Evolutionary conservation across 1,140 invertebrate species (phyloP).

Genomic region (Zaprionus gabonicus): DNA sequence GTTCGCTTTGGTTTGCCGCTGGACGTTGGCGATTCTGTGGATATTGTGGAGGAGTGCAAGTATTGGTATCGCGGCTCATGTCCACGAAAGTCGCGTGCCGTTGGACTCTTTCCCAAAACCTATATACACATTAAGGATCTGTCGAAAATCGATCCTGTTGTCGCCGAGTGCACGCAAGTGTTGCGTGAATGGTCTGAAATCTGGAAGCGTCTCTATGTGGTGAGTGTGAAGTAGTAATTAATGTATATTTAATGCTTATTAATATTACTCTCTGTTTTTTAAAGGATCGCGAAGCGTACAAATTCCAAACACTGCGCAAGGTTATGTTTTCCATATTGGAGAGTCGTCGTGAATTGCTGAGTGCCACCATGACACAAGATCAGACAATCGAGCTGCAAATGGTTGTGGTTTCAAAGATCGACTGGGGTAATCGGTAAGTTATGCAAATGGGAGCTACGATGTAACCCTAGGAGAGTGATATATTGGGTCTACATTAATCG

Average conservation of each 20-base stretch:
- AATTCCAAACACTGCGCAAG: conserved; percentile 92
- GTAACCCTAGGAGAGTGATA: too few species aligned
- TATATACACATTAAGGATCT: conserved; percentile 90
- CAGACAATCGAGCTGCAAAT: conserved; percentile 93
- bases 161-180: conserved; percentile 95
- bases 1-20: conserved; percentile 91
- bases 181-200: conserved; percentile 96
- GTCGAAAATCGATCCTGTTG: conserved; percentile 94
- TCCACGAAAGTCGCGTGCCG: conserved; percentile 90
- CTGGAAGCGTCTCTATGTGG: conserved; percentile 96
- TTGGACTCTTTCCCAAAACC: conserved; percentile 93
- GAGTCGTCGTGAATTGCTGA: conserved; percentile 92
- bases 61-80: conserved; percentile 94
- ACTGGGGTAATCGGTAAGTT: conserved; percentile 97
- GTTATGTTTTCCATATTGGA: conserved; percentile 96
- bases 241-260: background rate
- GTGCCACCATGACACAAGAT: conserved; percentile 94
- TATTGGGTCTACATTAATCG: too few species aligned
- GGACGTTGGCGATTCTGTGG: conserved; percentile 95
- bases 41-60: conserved; percentile 94
- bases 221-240: conserved; percentile 77
- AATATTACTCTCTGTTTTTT: conserved; percentile 45
- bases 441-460: too few species aligned
- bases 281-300: conserved; percentile 92
- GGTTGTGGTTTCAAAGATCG: conserved; percentile 95